phyloP scores from a whole-genome alignment of 2,888 invertebrate genomes.

The Drosophila nr. fundita region DNA sequence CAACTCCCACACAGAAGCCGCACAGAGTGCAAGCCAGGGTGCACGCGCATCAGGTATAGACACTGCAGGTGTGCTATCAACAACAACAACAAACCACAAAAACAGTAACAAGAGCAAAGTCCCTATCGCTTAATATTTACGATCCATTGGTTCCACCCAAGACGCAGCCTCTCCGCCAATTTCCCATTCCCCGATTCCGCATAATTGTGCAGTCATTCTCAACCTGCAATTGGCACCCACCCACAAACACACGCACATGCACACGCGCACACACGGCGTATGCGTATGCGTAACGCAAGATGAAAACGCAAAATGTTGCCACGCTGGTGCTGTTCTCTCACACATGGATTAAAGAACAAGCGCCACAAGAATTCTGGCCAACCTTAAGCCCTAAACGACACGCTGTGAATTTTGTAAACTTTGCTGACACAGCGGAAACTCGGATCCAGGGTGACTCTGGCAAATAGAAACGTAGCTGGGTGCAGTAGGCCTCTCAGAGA shows the following conservation, averaged over 20 bases:
- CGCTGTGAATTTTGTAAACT: conserved; percentile 46
- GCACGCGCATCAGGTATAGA: conserved; percentile 44
- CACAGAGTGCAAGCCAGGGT: conserved; percentile 29
- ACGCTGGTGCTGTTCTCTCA: conserved; percentile 14
- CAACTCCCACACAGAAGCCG: conserved; percentile 16
- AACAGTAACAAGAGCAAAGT: conserved; percentile 17
- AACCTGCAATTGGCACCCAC: conserved; percentile 12
- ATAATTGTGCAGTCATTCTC: conserved; percentile 77
- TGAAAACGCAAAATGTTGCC: conserved; percentile 61
- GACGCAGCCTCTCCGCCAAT: conserved; percentile 44
- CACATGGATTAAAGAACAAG: conserved; percentile 49
- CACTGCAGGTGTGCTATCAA: conserved; percentile 38
- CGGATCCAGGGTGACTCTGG: conserved; percentile 27
- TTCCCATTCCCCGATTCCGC: conserved; percentile 14
- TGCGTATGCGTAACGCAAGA: conserved; percentile 68
- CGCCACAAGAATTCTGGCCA: conserved; percentile 38
- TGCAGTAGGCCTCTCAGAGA: conserved; percentile 24
- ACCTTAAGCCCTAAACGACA: conserved; percentile 36
- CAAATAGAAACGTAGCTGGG: conserved; percentile 14
- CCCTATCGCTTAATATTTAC: conserved; percentile 65
- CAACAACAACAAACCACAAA: conserved; percentile 17
- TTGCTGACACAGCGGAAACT: conserved; percentile 56
- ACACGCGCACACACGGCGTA: conserved; percentile 40
- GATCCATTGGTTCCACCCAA: conserved; percentile 71
- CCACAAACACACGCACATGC: background rate